Percentiles rank a stretch among this genome's conserved stretches.
These are phyloP conservation scores for Drosophila longiperda DNA, from an alignment of 2,888 invertebrate genomes.

Conservation along the genomic window DNA sequence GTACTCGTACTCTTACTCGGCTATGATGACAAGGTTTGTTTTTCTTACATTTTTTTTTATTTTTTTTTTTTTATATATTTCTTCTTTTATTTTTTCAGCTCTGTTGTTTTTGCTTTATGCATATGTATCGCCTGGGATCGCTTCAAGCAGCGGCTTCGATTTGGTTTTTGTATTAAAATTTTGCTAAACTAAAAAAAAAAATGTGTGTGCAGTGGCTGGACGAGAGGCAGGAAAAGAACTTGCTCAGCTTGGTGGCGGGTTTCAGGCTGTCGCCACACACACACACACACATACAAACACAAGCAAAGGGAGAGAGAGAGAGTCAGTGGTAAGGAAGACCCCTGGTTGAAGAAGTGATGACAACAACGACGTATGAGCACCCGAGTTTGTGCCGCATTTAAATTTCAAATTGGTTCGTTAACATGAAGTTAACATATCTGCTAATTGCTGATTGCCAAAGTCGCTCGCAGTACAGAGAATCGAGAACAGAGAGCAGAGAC, in stretches of 20 bases:
- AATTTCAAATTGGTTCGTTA: constrained; percentile 81
- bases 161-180: constrained; percentile 76
- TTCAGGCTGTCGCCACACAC: constrained; percentile 48
- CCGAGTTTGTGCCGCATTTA: constrained; percentile 78
- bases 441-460: constrained; percentile 81
- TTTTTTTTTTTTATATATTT: constrained; percentile 13
- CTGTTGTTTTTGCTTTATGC: constrained; percentile 63
- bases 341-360: constrained; percentile 77
- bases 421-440: constrained; percentile 81
- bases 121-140: constrained; percentile 76
- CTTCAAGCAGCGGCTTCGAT: constrained; percentile 64
- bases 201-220: constrained; percentile 27
- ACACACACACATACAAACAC: constrained; percentile 16
- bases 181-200: constrained; percentile 66
- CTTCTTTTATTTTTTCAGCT: constrained; percentile 41
- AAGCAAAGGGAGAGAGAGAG: constrained; percentile 1
- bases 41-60: constrained; percentile 43
- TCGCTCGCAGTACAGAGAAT: constrained; percentile 60
- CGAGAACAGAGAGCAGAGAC: constrained; percentile 35
- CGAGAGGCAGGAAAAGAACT: constrained; percentile 33
- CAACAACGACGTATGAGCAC: constrained; percentile 78
- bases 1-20: constrained; percentile 69
- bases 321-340: constrained; percentile 56
- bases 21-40: constrained; percentile 73
- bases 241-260: constrained; percentile 35